Evolutionary conservation across 2,113 vertebrate species (phyloP).

Genomic region (Pterocles gutturalis): DNA sequence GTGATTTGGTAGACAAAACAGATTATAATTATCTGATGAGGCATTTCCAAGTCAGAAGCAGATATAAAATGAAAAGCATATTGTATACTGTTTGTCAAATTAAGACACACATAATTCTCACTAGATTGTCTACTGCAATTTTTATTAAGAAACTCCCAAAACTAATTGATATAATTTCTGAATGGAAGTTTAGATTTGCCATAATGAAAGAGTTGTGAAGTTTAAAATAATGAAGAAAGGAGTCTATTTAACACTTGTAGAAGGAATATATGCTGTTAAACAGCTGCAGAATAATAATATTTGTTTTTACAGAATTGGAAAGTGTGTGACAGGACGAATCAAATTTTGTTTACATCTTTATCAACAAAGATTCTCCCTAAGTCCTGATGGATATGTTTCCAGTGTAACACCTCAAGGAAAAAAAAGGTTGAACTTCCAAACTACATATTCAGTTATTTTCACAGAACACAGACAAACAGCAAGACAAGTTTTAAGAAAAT

Average conservation of each 20-base stretch:
- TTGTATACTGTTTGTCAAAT: neutral
- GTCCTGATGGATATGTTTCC: neutral
- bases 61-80: neutral
- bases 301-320: neutral
- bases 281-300: neutral
- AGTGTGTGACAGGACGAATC: neutral
- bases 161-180: neutral
- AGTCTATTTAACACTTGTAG: neutral
- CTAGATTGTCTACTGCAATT: neutral
- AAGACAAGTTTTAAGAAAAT: slow-evolving; percentile 21
- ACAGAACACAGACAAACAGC: slow-evolving; percentile 23
- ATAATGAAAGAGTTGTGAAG: neutral
- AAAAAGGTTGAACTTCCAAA: neutral
- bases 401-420: neutral
- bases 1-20: neutral
- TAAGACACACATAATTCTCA: neutral
- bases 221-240: neutral
- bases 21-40: neutral
- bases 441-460: slow-evolving; percentile 37
- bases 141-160: neutral
- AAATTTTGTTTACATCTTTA: neutral
- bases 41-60: neutral
- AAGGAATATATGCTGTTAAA: neutral
- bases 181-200: neutral
- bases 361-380: neutral